Evolutionary conservation across 2,888 invertebrate genomes (phyloP), one percentile per base, ranked within the genome.

Genomic region (Malacosoma neustria): DNA sequence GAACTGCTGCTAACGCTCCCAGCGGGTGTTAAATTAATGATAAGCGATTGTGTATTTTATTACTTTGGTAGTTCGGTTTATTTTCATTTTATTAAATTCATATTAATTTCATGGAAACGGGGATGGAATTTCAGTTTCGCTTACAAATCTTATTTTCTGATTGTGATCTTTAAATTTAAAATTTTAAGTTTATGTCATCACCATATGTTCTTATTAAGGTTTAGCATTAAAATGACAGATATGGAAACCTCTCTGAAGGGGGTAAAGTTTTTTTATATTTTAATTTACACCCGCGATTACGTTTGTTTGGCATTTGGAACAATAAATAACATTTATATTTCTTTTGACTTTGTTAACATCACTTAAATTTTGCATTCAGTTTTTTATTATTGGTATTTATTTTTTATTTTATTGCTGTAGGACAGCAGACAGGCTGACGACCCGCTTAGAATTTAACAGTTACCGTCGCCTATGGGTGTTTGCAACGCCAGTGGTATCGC

Each of bases 1-100:
- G 73, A 69, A 74, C 71, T 64, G 60, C 72, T 75, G 82, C 76
- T 80, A 75, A 82, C 82, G 74, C 72, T 54, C 84, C 35, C 82
- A 77, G 84, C 82, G 70, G 84, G 84, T 58, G 79, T 70, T 55
- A 52, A 35, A 30, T 12, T 33, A 30, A 30, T 32, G 39, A 41
- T 38, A 39, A 41, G 49, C 39, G 43, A 67, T 46, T 62, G 52
- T 49, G 40, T 49, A 53, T 61, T 53, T 57, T 72, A 65, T 50
- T 38, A 3, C 9, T 30, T 35, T 36, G 13, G 13, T 0, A 4
- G 40, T 62, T 67, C 56, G 55, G 51, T 58, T 57, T 50, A 49
- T 57, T 63, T 62, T 60, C 35, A 46, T 32, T 43, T 38, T 40
- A 22, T 22, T 22, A 22, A 22, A 22, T 22, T 7, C 9, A 9